phyloP scores from a whole-genome alignment of 2,888 invertebrate genomes.

The Drosophila setosimentum region DNA sequence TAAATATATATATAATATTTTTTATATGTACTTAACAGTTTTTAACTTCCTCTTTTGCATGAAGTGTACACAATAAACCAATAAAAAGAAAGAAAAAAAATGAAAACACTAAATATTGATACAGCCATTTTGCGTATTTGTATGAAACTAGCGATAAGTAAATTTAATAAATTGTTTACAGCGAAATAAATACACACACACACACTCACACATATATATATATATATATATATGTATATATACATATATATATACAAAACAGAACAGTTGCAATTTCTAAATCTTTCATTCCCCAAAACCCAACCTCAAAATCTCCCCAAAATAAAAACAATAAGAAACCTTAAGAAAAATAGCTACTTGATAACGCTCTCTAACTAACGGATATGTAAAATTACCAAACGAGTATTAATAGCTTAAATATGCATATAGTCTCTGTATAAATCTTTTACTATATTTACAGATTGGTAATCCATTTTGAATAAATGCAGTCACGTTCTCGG shows the following conservation, averaged over 20 bases:
- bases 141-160: conserved; percentile 46
- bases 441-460: conserved; percentile 60
- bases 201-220: conserved; percentile 13
- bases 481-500: conserved; percentile 32
- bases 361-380: conserved; percentile 51
- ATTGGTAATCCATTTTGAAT: conserved; percentile 38
- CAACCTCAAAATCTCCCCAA: background rate
- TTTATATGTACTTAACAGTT: conserved; percentile 74
- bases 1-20: conserved; percentile 55
- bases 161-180: conserved; percentile 70
- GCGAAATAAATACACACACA: conserved; percentile 47
- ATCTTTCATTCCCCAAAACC: background rate
- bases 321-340: background rate
- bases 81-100: conserved; percentile 15
- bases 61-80: conserved; percentile 44
- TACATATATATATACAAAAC: background rate
- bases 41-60: conserved; percentile 71
- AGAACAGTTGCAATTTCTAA: conserved; percentile 34
- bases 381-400: conserved; percentile 71
- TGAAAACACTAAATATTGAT: conserved; percentile 40
- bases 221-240: background rate
- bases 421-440: conserved; percentile 63
- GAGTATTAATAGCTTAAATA: conserved; percentile 78
- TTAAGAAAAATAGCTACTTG: conserved; percentile 16
- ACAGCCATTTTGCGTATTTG: conserved; percentile 65